Percentiles rank a stretch among this genome's conserved stretches.
Evolutionary conservation across 2,797 vertebrate genomes (phyloP).

Genomic region (Sternotherus odoratus): DNA sequence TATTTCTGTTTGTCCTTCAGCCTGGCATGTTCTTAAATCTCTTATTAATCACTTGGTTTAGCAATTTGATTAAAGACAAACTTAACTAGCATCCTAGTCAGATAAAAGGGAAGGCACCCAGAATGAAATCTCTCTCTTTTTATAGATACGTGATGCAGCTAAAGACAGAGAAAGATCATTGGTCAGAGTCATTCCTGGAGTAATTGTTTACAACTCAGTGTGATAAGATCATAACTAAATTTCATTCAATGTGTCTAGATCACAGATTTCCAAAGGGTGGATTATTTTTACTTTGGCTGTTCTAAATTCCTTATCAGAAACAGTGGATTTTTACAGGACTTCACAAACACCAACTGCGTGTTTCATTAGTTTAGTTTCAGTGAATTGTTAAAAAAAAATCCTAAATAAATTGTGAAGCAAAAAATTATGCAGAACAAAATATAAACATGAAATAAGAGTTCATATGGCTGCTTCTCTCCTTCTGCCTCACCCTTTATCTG

Average conservation of each 20-base stretch:
- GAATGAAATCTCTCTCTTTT: background rate
- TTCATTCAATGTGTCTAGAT: background rate
- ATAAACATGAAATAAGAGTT: background rate
- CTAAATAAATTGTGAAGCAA: background rate
- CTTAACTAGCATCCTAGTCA: background rate
- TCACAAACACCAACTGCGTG: background rate
- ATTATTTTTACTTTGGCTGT: background rate
- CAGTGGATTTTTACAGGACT: background rate
- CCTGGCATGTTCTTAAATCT: conserved; percentile 17
- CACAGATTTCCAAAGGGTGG: background rate
- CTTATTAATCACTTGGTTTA: conserved; percentile 40
- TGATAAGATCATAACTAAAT: accelerated
- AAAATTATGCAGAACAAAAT: background rate
- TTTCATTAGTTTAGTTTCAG: background rate
- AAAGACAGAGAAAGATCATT: background rate
- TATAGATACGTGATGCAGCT: background rate
- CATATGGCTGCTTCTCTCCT: background rate
- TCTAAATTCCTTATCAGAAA: background rate
- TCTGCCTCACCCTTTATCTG: background rate
- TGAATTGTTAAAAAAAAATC: conserved; percentile 19
- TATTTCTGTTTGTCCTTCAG: conserved; percentile 28
- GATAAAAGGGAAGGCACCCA: conserved; percentile 29
- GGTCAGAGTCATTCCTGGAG: background rate
- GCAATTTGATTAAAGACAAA: conserved; percentile 32
- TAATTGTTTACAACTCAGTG: accelerated